A percentile compares a stretch with the other conserved stretches of the same genome.
Conservation (phyloP, 2,113 vertebrate species). For the Spilogale gracilis region DNA sequence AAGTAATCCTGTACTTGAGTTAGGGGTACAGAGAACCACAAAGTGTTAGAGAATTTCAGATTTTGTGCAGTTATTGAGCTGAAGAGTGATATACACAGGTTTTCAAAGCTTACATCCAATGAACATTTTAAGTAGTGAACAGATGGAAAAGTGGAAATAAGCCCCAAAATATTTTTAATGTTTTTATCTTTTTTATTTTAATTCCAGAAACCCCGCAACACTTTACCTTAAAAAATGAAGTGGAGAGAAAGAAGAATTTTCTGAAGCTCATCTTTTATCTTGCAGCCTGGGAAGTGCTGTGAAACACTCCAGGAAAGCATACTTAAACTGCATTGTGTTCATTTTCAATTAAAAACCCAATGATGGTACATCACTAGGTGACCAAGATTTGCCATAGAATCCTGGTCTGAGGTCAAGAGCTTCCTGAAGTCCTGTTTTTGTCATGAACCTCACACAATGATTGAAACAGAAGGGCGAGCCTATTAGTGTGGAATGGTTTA, state of each 20-base stretch:
- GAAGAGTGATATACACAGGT: neutral
- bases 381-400: neutral
- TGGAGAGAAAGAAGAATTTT: neutral
- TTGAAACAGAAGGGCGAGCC: neutral
- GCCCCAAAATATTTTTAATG: accelerated
- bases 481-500: neutral
- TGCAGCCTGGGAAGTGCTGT: neutral
- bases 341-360: slow-evolving; percentile 50
- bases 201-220: accelerated
- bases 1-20: neutral
- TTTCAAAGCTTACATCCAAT: slow-evolving; percentile 1
- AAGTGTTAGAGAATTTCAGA: neutral
- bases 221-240: neutral
- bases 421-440: neutral
- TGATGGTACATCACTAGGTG: neutral
- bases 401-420: neutral
- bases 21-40: neutral
- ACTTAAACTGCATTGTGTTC: neutral
- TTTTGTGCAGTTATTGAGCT: slow-evolving; percentile 1
- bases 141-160: neutral
- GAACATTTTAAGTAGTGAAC: neutral
- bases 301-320: neutral
- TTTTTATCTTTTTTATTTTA: neutral
- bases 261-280: slow-evolving; percentile 4
- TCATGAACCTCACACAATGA: neutral